Base-by-base conservation (phyloP, 2,113 vertebrate species). In the Tenrec ecaudatus region DNA sequence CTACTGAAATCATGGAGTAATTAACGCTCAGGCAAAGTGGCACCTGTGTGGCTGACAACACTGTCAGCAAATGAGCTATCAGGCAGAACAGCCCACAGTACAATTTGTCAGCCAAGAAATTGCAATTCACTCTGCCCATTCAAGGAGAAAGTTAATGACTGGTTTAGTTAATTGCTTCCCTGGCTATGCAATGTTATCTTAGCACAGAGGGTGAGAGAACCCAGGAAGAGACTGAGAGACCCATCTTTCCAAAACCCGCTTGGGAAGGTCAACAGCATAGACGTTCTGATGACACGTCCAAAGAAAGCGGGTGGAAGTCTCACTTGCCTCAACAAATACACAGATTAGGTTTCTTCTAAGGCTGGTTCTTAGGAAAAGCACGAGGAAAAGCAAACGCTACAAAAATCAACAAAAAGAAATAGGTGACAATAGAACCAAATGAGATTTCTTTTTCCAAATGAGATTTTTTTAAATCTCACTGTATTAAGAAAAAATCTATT, bases 111-210 rank as follows among this genome's bases (percentile, higher is more conserved):
- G 76, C 58, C 79, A 92, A 76, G 81, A 95, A 94, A 71, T 20
- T 38, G 86, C 77, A 77, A 16, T 79, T 82, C 79, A 76, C 91
- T 66, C 81, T 29, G 31, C 27, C 73, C 38, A 9, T 80, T 62
- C 75, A 88, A 92, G 82, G n/a, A 82, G 80, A 93, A 90, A 93
- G 85, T 47, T 92, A 83, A 93, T 92, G 90, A 86, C 79, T 86
- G 57, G 69, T 79, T 94, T 81, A 29, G n/a, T 66, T 90, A 75
- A 94, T 93, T 90, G 64, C 82, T 90, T 94, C 85, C 88, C 88
- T 89, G 82, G 68, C 75, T 73, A 68, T 82, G 6, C 27, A 69
- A 36, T 66, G 71, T 58, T 94, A 71, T 66, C 38, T 85, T 78
- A 82, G 43, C 68, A 93, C 33, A 76, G 62, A 88, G 88, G 80